These are phyloP conservation scores for Stylophora pistillata DNA, from an alignment of 64 coral and sea anemone species.

Conservation along the genomic window DNA sequence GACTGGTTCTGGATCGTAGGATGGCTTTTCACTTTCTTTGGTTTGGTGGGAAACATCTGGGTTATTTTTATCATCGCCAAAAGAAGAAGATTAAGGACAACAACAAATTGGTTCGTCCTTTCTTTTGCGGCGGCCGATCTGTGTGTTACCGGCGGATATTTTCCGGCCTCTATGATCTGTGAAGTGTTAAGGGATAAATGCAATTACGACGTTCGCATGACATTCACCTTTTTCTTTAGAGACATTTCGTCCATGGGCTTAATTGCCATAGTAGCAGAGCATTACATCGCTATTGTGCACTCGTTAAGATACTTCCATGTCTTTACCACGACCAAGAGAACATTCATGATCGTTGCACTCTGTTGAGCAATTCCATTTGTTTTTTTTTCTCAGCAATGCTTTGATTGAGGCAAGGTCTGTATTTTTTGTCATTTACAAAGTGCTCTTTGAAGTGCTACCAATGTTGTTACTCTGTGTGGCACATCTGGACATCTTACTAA, in stretches of 20 bases:
- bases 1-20: slow-evolving; percentile 27
- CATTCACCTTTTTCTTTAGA: not conserved
- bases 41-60: slow-evolving; percentile 2
- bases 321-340: not conserved
- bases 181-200: not conserved
- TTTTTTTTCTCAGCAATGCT: not conserved
- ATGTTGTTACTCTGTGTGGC: not conserved
- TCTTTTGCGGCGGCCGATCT: slow-evolving; percentile 15
- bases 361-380: slow-evolving; percentile 6
- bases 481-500: not conserved
- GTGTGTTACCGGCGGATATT: slow-evolving; percentile 11
- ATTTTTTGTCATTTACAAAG: not conserved
- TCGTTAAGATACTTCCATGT: slow-evolving; percentile 3
- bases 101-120: not conserved
- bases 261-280: slow-evolving; percentile 3
- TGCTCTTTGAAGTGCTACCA: slow-evolving; percentile 25
- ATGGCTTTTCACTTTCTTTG: not conserved
- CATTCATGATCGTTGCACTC: not conserved
- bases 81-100: slow-evolving; percentile 1
- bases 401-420: not conserved
- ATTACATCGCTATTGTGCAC: slow-evolving; percentile 11
- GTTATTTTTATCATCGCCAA: slow-evolving; percentile 8
- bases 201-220: not conserved
- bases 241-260: not conserved
- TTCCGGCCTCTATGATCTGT: slow-evolving; percentile 7